These are phyloP conservation scores for Zele albiditarsus DNA, from an alignment of 2,888 invertebrate species.

Conservation along the genomic window DNA sequence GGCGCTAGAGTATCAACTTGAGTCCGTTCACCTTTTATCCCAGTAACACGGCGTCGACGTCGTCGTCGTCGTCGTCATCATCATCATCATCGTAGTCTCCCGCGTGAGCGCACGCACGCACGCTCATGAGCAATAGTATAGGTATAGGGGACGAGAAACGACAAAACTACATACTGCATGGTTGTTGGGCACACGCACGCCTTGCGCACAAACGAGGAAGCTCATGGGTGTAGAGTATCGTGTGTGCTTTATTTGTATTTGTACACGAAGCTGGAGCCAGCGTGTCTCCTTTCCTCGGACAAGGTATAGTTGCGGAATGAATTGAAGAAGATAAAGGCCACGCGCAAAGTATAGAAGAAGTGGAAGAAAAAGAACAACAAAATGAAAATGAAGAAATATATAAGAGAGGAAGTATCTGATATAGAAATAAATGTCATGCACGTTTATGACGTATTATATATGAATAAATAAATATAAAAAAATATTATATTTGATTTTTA, in stretches of 20 bases:
- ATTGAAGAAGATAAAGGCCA: conserved; percentile 21
- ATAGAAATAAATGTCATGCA: neutral
- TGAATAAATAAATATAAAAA: neutral
- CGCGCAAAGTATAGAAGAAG: conserved; percentile 7
- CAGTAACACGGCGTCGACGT: conserved; percentile 72
- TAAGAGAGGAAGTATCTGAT: neutral
- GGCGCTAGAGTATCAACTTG: conserved; percentile 58
- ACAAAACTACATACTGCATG: conserved; percentile 65
- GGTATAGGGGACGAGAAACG: conserved; percentile 52
- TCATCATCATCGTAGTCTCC: conserved; percentile 43
- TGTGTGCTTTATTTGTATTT: conserved; percentile 66
- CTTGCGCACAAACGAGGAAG: conserved; percentile 39
- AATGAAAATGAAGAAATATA: neutral
- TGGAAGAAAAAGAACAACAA: conserved; percentile 7
- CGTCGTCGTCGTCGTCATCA: conserved; percentile 54
- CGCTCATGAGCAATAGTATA: conserved; percentile 26
- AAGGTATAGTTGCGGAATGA: conserved; percentile 11
- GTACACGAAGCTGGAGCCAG: conserved; percentile 60
- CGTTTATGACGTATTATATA: neutral
- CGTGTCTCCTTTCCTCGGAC: conserved; percentile 52
- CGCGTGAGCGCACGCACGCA: conserved; percentile 37
- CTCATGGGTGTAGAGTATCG: conserved; percentile 13
- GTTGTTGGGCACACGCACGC: conserved; percentile 46
- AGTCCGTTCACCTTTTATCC: conserved; percentile 73
- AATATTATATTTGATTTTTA: neutral